A percentile compares a stretch with the other conserved stretches of the same genome.
These are phyloP conservation scores for Thamnophis sirtalis DNA, from an alignment of 2,113 vertebrate species.

Conservation along the genomic window DNA sequence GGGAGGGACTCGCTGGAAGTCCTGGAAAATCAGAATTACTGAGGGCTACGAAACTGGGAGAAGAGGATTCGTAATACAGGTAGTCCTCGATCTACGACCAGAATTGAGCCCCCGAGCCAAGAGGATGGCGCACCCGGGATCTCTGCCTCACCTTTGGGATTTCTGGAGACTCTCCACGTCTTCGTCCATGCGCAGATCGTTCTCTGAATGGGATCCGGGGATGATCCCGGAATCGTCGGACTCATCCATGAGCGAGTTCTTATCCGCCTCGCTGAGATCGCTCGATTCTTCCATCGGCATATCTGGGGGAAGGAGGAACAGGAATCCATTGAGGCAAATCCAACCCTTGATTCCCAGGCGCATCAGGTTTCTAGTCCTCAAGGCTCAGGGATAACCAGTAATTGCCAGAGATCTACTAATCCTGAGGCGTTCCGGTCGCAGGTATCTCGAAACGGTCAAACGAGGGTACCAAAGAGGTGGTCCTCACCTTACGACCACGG, in stretches of 20 bases:
- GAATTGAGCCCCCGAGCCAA: too few relatives aligned
- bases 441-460: not conserved
- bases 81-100: not conserved
- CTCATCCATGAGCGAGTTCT: slow-evolving; percentile 77
- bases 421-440: not conserved
- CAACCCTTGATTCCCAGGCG: too few relatives aligned
- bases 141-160: slow-evolving; percentile 73
- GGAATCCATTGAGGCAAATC: not conserved
- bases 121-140: not conserved
- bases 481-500: not conserved
- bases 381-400: too few relatives aligned
- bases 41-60: not conserved
- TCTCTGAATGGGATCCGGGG: slow-evolving; percentile 80
- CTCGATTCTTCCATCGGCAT: slow-evolving; percentile 82
- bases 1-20: too few relatives aligned
- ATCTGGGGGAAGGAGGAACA: slow-evolving; percentile 46
- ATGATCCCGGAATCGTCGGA: slow-evolving; percentile 78
- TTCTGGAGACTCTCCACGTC: slow-evolving; percentile 75
- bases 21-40: not conserved
- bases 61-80: not conserved
- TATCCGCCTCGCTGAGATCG: slow-evolving; percentile 77
- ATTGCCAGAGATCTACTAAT: not conserved
- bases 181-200: slow-evolving; percentile 60
- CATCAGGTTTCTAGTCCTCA: too few relatives aligned
- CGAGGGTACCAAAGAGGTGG: not conserved